These are phyloP conservation scores for Thunnus maccoyii DNA, from an alignment of 2,113 vertebrate genomes.

Conservation along the genomic window DNA sequence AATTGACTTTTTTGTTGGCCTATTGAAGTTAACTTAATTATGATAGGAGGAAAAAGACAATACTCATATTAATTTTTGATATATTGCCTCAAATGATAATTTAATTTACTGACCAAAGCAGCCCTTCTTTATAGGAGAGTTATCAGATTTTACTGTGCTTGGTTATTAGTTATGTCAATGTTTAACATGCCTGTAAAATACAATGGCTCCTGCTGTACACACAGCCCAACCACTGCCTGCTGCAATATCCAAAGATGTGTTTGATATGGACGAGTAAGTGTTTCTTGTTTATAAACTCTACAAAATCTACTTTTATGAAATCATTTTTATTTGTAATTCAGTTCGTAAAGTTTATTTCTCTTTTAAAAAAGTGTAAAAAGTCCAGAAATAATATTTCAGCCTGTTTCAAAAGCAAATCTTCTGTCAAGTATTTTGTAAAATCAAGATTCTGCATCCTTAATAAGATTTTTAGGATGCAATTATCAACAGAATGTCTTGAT, in stretches of 20 bases:
- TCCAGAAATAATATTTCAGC: too few species aligned
- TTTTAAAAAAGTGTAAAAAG: too few species aligned
- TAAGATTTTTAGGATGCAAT: not conserved
- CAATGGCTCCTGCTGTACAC: not conserved
- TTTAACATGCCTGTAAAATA: conserved; percentile 21
- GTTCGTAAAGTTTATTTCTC: too few species aligned
- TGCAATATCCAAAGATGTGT: not conserved
- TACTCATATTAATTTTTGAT: not conserved
- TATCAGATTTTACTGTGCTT: not conserved
- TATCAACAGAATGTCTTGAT: not conserved
- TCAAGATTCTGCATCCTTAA: too few species aligned
- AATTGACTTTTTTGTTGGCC: too few species aligned
- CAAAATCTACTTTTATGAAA: not conserved
- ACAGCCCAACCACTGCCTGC: not conserved
- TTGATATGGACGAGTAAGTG: not conserved
- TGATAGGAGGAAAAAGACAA: not conserved
- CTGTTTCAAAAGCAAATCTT: too few species aligned
- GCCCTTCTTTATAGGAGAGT: not conserved
- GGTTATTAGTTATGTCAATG: not conserved
- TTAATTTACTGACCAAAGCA: not conserved
- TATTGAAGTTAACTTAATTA: not conserved
- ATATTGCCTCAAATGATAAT: too few species aligned
- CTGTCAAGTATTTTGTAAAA: too few species aligned
- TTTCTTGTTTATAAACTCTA: not conserved
- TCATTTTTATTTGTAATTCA: too few species aligned